A percentile compares a stretch with the other conserved stretches of the same genome.
Conservation (phyloP, 2,888 invertebrate genomes). For the Cantharis rufa region DNA sequence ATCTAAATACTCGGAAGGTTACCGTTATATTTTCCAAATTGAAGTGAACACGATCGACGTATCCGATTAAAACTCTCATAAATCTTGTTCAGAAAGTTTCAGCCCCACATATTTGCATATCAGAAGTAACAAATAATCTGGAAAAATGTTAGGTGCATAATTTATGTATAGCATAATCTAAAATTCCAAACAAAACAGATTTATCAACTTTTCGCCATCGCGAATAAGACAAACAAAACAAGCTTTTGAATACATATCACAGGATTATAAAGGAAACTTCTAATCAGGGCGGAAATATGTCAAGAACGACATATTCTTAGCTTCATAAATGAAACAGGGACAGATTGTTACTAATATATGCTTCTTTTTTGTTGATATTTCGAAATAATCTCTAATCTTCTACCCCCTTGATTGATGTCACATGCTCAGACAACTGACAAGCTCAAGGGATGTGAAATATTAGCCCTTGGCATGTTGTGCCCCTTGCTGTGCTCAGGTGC, state of each 20-base stretch:
- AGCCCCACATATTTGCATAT: constrained; percentile 20
- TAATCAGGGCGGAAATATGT: constrained; percentile 11
- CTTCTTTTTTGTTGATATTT: constrained; percentile 30
- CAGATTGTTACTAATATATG: constrained; percentile 1
- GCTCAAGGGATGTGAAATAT: constrained; percentile 42
- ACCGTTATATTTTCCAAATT: background rate
- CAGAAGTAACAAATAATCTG: constrained; percentile 16
- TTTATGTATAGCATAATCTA: constrained; percentile 21
- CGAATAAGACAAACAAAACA: constrained; percentile 19
- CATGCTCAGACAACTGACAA: constrained; percentile 41
- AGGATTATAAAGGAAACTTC: constrained; percentile 11
- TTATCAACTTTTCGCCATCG: constrained; percentile 8
- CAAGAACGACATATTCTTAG: constrained; percentile 4
- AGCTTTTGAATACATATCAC: constrained; percentile 8
- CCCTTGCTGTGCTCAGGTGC: constrained; percentile 39
- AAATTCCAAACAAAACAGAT: constrained; percentile 8
- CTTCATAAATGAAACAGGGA: background rate
- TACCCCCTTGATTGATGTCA: constrained; percentile 45
- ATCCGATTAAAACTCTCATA: constrained; percentile 14
- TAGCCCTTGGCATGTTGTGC: constrained; percentile 34
- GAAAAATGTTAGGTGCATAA: constrained; percentile 13
- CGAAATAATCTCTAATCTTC: constrained; percentile 42
- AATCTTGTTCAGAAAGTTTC: constrained; percentile 11
- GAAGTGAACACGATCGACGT: constrained; percentile 13
- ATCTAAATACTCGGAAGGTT: background rate